Conservation (phyloP, 2,113 vertebrate genomes). For the Burhinus bistriatus region DNA sequence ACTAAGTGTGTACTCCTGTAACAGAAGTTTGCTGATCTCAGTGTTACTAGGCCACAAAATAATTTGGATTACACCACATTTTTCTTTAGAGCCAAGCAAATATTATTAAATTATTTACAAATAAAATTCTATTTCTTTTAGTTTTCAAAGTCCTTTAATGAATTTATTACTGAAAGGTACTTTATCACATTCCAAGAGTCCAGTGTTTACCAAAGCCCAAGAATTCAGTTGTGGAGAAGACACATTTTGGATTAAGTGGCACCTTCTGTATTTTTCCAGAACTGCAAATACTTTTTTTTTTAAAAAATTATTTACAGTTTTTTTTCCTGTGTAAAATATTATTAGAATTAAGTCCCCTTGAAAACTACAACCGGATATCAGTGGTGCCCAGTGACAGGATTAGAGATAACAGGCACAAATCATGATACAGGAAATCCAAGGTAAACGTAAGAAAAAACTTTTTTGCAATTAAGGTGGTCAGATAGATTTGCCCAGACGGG, state of each 20-base stretch:
- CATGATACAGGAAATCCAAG: not conserved
- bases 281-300: not conserved
- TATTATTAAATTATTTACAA: not conserved
- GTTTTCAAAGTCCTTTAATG: not conserved
- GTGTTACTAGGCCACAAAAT: not conserved
- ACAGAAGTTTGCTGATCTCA: not conserved
- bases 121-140: not conserved
- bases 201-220: not conserved
- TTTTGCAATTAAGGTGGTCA: not conserved
- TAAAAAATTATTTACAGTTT: not conserved
- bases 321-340: not conserved
- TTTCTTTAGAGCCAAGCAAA: not conserved
- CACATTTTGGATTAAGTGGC: not conserved
- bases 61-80: not conserved
- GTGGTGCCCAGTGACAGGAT: not conserved
- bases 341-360: not conserved
- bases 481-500: not conserved
- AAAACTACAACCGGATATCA: not conserved
- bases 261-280: not conserved
- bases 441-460: not conserved
- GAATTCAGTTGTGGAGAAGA: not conserved
- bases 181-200: not conserved
- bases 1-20: not conserved
- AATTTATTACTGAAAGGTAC: not conserved
- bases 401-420: not conserved